Conservation (phyloP, 2,797 vertebrate species). For the Pipistrellus nathusii region DNA sequence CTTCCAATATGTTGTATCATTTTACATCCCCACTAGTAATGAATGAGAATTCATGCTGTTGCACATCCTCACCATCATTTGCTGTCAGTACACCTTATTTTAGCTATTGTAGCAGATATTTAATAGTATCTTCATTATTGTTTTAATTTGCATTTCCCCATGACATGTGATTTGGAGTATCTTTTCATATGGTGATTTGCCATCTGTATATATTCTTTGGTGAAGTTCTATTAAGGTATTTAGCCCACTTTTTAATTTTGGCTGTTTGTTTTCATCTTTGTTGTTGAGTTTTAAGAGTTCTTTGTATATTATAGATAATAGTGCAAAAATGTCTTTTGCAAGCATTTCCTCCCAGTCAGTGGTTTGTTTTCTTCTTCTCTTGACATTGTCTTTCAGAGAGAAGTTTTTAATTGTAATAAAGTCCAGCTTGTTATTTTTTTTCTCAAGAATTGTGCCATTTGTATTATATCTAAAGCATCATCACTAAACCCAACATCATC, state of each 20-base stretch:
- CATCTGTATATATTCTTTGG: neutral
- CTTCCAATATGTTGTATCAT: neutral
- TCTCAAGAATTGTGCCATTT: neutral
- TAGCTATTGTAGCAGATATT: neutral
- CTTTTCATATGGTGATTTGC: neutral
- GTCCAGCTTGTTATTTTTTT: neutral
- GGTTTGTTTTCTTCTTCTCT: neutral
- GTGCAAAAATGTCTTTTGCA: neutral
- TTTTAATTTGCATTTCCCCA: neutral
- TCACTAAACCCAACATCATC: neutral
- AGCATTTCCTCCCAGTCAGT: neutral
- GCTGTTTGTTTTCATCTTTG: neutral
- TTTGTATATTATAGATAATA: neutral
- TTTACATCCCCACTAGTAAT: neutral
- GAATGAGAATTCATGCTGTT: neutral
- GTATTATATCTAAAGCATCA: neutral
- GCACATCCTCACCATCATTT: neutral
- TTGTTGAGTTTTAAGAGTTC: neutral
- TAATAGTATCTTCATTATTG: neutral
- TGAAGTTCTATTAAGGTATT: neutral
- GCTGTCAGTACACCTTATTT: neutral
- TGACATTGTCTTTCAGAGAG: neutral
- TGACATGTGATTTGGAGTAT: neutral
- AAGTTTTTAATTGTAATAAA: neutral
- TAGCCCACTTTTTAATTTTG: neutral